Percentiles rank a stretch among this genome's conserved stretches.
Evolutionary conservation across 2,797 vertebrate genomes (phyloP).

Genomic region (Hippoglossus hippoglossus): DNA sequence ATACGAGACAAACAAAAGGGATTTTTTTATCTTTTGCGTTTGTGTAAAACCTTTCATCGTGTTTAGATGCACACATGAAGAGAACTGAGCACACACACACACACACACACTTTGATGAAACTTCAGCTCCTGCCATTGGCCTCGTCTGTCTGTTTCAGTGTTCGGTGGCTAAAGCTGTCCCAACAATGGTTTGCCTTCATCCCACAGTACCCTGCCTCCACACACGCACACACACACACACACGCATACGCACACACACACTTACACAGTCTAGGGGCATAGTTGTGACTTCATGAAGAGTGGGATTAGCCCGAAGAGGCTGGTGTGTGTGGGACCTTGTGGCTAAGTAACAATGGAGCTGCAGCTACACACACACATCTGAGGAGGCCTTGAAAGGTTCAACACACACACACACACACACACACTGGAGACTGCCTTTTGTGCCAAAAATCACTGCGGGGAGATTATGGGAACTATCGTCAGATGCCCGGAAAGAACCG

Average conservation of each 20-base stretch:
- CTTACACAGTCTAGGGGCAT: conserved; percentile 31
- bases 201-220: conserved; percentile 43
- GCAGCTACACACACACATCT: conserved; percentile 43
- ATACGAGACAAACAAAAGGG: conserved; percentile 30
- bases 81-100: conserved; percentile 13
- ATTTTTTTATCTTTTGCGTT: conserved; percentile 17
- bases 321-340: conserved; percentile 48
- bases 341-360: conserved; percentile 46
- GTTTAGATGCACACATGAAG: conserved; percentile 19
- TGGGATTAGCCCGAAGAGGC: conserved; percentile 59
- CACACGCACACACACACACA: neutral
- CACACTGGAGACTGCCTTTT: conserved; percentile 15
- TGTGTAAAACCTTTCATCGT: conserved; percentile 25
- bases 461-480: conserved; percentile 63
- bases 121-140: conserved; percentile 58
- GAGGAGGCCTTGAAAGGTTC: conserved; percentile 30
- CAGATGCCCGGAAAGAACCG: conserved; percentile 48
- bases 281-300: conserved; percentile 71
- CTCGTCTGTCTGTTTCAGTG: conserved; percentile 44
- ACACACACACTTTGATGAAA: conserved; percentile 46
- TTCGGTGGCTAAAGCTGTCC: conserved; percentile 44
- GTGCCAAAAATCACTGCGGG: conserved; percentile 15
- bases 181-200: conserved; percentile 75
- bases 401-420: conserved; percentile 5
- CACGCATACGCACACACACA: conserved; percentile 8